phyloP scores from a whole-genome alignment of 2,888 invertebrate species.

The Microctonus hyperodae region DNA sequence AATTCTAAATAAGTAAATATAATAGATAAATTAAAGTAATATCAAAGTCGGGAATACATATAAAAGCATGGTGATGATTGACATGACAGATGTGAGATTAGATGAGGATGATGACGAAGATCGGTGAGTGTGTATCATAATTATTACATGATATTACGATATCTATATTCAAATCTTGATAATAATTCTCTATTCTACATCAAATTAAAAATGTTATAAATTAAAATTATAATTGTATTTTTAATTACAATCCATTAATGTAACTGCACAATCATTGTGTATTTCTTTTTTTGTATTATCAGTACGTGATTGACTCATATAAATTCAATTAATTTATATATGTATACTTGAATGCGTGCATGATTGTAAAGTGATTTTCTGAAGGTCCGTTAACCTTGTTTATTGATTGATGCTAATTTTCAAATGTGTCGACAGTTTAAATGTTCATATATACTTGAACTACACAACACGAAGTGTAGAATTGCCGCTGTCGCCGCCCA shows the following conservation, averaged over 20 bases:
- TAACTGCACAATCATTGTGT: background rate
- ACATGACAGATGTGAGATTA: constrained; percentile 57
- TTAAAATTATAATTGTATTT: background rate
- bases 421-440: background rate
- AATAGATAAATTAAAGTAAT: background rate
- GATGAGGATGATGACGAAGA: constrained; percentile 55
- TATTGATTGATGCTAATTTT: constrained; percentile 21
- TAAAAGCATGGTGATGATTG: constrained; percentile 60
- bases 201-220: background rate
- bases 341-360: too few relatives aligned
- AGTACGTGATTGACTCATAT: background rate
- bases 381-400: constrained; percentile 21
- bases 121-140: constrained; percentile 54
- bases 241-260: background rate
- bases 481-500: background rate
- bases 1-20: background rate
- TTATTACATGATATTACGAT: background rate
- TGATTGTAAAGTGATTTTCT: background rate
- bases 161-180: too few relatives aligned
- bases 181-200: too few relatives aligned
- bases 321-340: background rate
- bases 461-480: background rate
- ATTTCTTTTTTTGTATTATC: too few relatives aligned
- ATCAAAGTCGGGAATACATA: background rate
- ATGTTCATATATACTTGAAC: background rate